Percentiles rank a stretch among this genome's conserved stretches.
phyloP scores from a whole-genome alignment of 2,888 invertebrate species.

The Ryuthela nishihirai region DNA sequence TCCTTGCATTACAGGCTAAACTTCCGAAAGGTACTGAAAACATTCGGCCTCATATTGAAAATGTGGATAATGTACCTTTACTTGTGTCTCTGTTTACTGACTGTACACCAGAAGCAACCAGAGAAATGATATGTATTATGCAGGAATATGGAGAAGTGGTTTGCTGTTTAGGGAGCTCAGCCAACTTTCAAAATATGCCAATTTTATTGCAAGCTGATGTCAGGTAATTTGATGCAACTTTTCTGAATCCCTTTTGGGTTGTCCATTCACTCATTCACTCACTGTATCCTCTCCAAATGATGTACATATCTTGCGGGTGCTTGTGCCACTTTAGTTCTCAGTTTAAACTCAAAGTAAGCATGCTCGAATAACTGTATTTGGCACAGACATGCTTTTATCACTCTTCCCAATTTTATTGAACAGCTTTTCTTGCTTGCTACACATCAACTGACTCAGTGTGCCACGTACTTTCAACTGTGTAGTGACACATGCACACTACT shows the following conservation, averaged over 20 bases:
- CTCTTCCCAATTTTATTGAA: no score
- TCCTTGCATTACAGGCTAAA: slow-evolving; percentile 82
- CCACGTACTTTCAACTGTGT: no score
- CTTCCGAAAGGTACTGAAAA: slow-evolving; percentile 94
- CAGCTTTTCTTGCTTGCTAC: no score
- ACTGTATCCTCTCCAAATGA: no score
- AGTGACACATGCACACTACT: no score
- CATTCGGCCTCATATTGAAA: slow-evolving; percentile 89
- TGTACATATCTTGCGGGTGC: no score
- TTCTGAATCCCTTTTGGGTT: no score
- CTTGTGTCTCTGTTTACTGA: slow-evolving; percentile 97
- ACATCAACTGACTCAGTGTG: no score
- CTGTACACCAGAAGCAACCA: slow-evolving; percentile 85
- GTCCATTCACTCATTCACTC: slow-evolving; percentile 8
- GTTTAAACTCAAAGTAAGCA: no score
- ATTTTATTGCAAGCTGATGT: slow-evolving; percentile 93
- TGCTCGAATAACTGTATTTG: no score
- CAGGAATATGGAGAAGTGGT: slow-evolving; percentile 95
- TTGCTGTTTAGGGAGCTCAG: slow-evolving; percentile 86
- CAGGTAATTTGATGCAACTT: slow-evolving; percentile 51
- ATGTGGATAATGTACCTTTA: slow-evolving; percentile 95
- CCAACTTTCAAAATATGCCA: slow-evolving; percentile 83
- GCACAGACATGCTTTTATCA: no score
- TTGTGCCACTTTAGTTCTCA: no score
- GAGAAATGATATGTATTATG: slow-evolving; percentile 87